Conservation (phyloP, 2,113 vertebrate genomes). For the Nematolebias whitei region DNA sequence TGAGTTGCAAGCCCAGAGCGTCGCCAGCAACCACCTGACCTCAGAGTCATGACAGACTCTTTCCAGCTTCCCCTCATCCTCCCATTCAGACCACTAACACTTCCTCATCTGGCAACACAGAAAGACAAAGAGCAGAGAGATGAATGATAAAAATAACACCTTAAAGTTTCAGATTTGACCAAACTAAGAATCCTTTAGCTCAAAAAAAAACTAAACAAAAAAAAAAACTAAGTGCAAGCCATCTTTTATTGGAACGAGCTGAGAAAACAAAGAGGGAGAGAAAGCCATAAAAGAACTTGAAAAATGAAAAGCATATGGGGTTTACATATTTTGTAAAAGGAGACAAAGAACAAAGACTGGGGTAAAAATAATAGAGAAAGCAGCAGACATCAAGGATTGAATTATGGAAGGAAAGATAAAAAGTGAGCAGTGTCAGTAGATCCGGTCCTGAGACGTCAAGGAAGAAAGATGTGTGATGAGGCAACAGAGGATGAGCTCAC, state of each 20-base stretch:
- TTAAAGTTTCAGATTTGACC: background rate
- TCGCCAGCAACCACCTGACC: slow-evolving; percentile 27
- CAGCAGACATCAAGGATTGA: background rate
- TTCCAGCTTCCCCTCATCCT: slow-evolving; percentile 26
- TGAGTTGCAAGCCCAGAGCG: background rate
- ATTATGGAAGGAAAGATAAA: background rate
- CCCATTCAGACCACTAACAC: slow-evolving; percentile 30
- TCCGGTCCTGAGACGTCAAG: slow-evolving; percentile 18
- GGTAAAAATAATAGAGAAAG: background rate
- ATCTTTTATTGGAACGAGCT: no score
- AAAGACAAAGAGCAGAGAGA: background rate
- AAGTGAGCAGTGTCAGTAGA: slow-evolving; percentile 24
- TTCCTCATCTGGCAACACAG: slow-evolving; percentile 20
- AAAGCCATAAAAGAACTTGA: background rate
- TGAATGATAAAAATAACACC: background rate
- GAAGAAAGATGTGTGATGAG: slow-evolving; percentile 35
- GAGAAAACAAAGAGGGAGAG: background rate
- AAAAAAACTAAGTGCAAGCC: slow-evolving; percentile 17
- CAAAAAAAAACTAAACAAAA: no score
- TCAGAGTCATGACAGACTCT: slow-evolving; percentile 33
- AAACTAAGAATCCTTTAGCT: slow-evolving; percentile 2
- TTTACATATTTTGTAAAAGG: background rate
- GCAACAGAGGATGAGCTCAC: slow-evolving; percentile 46
- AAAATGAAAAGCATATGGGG: slow-evolving; percentile 6
- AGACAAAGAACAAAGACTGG: background rate